These are phyloP conservation scores for Cremastobaeus sp. DNA, from an alignment of 2,888 invertebrate species.

Conservation along the genomic window DNA sequence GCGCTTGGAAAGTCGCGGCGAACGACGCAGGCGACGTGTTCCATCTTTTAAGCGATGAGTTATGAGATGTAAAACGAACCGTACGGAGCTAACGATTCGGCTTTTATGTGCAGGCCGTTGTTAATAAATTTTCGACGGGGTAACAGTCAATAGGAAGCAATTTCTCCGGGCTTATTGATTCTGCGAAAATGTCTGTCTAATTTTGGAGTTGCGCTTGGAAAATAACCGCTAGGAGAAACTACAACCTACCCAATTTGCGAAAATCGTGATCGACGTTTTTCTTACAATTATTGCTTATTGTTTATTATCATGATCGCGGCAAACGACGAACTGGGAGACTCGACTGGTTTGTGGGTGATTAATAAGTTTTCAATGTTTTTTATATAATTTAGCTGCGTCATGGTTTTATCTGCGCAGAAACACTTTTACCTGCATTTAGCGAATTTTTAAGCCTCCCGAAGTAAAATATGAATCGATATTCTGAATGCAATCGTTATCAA, in stretches of 20 bases:
- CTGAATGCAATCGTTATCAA: constrained; percentile 15
- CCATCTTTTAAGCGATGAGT: constrained; percentile 35
- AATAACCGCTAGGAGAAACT: neutral
- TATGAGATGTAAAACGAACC: constrained; percentile 14
- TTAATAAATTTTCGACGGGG: constrained; percentile 28
- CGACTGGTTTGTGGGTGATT: too few species aligned
- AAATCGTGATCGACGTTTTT: too few species aligned
- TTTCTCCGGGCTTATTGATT: constrained; percentile 17
- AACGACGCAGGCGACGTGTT: constrained; percentile 8
- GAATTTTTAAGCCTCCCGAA: too few species aligned
- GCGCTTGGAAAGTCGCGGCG: constrained; percentile 26
- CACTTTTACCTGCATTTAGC: too few species aligned
- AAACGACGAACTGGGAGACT: too few species aligned
- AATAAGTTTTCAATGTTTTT: too few species aligned
- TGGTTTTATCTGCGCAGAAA: too few species aligned
- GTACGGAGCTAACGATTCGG: constrained; percentile 15
- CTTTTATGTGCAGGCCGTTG: constrained; percentile 16
- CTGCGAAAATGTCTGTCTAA: constrained; percentile 1
- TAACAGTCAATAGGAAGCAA: constrained; percentile 8
- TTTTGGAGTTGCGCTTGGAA: neutral
- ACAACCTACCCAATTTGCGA: too few species aligned
- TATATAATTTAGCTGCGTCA: too few species aligned
- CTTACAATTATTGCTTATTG: too few species aligned
- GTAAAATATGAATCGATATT: too few species aligned
- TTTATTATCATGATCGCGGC: too few species aligned